Base-by-base conservation (phyloP, 2,113 vertebrate genomes). In the Canis aureus region DNA sequence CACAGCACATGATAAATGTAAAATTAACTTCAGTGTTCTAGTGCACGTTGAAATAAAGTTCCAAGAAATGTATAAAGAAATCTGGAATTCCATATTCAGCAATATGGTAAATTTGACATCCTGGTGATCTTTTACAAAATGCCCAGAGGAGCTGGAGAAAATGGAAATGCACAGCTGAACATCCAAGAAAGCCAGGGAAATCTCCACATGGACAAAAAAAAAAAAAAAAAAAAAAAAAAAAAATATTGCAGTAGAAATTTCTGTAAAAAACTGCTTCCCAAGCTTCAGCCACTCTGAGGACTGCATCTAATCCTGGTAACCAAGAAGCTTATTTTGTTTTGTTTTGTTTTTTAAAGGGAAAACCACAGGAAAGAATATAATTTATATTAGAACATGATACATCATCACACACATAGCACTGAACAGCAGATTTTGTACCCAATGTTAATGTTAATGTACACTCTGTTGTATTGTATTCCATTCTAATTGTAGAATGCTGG, bases 401-500 rank as follows among this genome's bases (percentile, higher is more conserved):
- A 27, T 35, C 53, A 12, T 78, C 60, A 55, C 23, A 53, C 25
- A 13, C 17, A 81, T 17, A 57, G 9, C 49, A 35, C 51, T 19
- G 4, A 94, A 23, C 19, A 89, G 82, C 29, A 78, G 35, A 53
- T 78, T 69, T 59, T 66, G 71, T 76, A 94, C 32, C 35, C 16
- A 35, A 43, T 43, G 43, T 62, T 51, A 1, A 8, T 79, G 38
- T 53, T 32, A 67, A 59, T 66, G 19, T 16, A n/a, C 17, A 80
- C 49, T 87, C 22, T 87, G 51, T 62, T 25, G 55, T 73, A 3
- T 20, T 78, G 25, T 38, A 13, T 78, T 69, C 25, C 38, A 23
- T 69, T 97, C n/a, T 38, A 67, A 57, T 85, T 92, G 13, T 29
- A 66, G 89, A 92, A 69, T 60, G 66, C 49, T 87, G 25, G 35